Percentiles rank a stretch among this genome's conserved stretches.
Conservation (phyloP, 2,113 vertebrate species). For the Gracilinanus agilis region DNA sequence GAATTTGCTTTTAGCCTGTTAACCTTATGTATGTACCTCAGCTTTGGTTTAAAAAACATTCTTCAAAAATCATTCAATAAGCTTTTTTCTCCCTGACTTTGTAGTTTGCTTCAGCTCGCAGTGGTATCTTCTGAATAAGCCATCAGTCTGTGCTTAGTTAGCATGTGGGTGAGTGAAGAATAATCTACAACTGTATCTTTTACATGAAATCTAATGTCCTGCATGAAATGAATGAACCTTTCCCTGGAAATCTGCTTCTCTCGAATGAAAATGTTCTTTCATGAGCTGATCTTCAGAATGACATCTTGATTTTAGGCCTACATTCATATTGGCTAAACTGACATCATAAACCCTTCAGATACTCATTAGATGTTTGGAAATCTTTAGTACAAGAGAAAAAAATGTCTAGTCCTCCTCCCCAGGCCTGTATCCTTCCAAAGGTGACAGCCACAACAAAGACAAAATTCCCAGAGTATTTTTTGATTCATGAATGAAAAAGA, state of each 20-base stretch:
- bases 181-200: slow-evolving; percentile 71
- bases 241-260: slow-evolving; percentile 51
- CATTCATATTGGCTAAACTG: not conserved
- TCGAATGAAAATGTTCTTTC: slow-evolving; percentile 40
- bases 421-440: not conserved
- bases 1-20: slow-evolving; percentile 46
- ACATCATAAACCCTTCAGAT: slow-evolving; percentile 31
- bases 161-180: slow-evolving; percentile 88
- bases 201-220: slow-evolving; percentile 58
- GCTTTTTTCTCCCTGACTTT: slow-evolving; percentile 89
- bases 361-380: slow-evolving; percentile 40
- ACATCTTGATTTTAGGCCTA: slow-evolving; percentile 10
- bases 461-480: slow-evolving; percentile 43
- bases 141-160: slow-evolving; percentile 86
- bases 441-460: not conserved
- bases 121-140: slow-evolving; percentile 90
- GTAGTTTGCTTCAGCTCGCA: slow-evolving; percentile 88
- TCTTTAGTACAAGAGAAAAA: slow-evolving; percentile 22
- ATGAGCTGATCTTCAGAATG: not conserved
- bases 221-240: slow-evolving; percentile 65
- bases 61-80: slow-evolving; percentile 82
- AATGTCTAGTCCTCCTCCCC: not conserved
- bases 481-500: slow-evolving; percentile 29
- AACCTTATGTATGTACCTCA: slow-evolving; percentile 33
- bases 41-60: slow-evolving; percentile 49